Percentiles rank a stretch among this genome's conserved stretches.
Conservation (phyloP, 2,113 vertebrate genomes). For the Poeciliopsis prolifica region DNA sequence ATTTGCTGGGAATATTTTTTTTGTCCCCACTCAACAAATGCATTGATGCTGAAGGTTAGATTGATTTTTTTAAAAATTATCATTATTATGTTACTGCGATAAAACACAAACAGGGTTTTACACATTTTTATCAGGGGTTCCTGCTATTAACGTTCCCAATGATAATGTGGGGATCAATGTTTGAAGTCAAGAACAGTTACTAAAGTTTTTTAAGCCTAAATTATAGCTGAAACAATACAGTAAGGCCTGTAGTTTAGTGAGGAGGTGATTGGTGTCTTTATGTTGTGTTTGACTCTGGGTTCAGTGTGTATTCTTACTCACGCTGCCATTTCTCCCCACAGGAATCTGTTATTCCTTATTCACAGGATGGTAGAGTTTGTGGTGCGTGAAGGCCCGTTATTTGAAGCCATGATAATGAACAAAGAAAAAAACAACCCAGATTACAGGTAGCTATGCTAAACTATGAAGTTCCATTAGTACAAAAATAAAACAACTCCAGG, state of each 20-base stretch:
- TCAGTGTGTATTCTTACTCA: slow-evolving; percentile 29
- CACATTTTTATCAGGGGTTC: neutral
- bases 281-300: slow-evolving; percentile 15
- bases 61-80: neutral
- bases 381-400: slow-evolving; percentile 85
- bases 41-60: neutral
- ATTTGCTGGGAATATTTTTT: neutral
- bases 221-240: slow-evolving; percentile 3
- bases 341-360: slow-evolving; percentile 82
- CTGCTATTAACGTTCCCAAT: no score
- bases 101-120: neutral
- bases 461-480: neutral
- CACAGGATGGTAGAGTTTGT: slow-evolving; percentile 88
- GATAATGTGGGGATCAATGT: neutral
- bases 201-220: neutral
- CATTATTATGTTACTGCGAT: neutral
- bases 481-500: neutral
- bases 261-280: slow-evolving; percentile 15
- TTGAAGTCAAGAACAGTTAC: neutral
- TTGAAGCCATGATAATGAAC: slow-evolving; percentile 86
- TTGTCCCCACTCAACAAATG: neutral
- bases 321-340: slow-evolving; percentile 53
- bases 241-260: slow-evolving; percentile 22
- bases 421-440: slow-evolving; percentile 83
- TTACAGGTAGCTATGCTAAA: slow-evolving; percentile 68